phyloP scores from a whole-genome alignment of 1,140 invertebrate species.

The Piezodorus guildinii region DNA sequence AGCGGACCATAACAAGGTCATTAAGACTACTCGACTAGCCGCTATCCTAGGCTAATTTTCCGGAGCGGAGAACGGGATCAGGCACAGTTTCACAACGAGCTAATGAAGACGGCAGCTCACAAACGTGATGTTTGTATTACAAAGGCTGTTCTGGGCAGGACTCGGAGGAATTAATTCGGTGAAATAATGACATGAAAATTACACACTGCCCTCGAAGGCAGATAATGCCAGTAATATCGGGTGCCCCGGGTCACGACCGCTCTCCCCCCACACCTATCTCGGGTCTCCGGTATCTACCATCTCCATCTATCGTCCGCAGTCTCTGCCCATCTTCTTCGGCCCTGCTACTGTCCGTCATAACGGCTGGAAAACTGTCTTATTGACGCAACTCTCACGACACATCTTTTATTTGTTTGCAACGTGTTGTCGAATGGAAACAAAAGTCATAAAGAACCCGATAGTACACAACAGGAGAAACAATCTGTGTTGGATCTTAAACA shows the following conservation, averaged over 20 bases:
- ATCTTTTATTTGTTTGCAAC: no score
- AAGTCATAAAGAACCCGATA: no score
- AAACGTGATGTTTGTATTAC: slow-evolving; percentile 15
- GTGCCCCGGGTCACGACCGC: background rate
- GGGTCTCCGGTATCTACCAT: background rate
- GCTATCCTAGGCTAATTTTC: no score
- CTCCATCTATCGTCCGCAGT: background rate
- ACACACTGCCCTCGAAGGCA: background rate
- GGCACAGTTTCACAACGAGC: slow-evolving; percentile 2
- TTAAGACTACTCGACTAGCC: no score
- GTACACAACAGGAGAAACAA: no score
- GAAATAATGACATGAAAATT: slow-evolving; percentile 14
- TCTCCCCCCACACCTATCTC: no score
- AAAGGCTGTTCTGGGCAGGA: background rate
- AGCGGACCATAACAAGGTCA: no score
- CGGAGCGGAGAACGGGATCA: background rate
- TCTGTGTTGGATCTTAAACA: no score
- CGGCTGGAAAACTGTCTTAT: no score
- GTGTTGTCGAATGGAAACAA: no score
- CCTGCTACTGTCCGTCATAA: no score
- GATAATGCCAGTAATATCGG: slow-evolving; percentile 9
- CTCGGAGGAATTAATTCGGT: background rate
- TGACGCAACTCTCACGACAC: no score
- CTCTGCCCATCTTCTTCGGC: background rate
- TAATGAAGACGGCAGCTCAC: slow-evolving; percentile 4